Percentiles rank a stretch among this genome's conserved stretches.
Conservation (phyloP, 2,113 vertebrate genomes). For the Pyxicephalus adspersus region DNA sequence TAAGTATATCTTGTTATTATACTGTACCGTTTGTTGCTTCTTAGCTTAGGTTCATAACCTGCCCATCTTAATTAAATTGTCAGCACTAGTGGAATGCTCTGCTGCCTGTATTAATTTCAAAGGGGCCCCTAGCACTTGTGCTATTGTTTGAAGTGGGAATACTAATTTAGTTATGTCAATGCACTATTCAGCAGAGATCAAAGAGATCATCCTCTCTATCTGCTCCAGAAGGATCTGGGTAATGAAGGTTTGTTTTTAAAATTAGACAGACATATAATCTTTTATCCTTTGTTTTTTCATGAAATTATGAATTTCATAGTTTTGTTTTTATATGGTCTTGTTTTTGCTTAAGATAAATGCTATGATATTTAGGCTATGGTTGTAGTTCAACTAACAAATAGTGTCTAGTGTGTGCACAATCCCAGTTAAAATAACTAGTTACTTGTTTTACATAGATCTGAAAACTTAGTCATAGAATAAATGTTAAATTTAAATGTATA, state of each 20-base stretch:
- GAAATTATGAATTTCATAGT: slow-evolving; percentile 41
- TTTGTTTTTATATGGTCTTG: slow-evolving; percentile 33
- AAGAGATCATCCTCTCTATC: slow-evolving; percentile 49
- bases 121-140: slow-evolving; percentile 52
- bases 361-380: background rate
- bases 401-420: no score
- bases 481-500: no score
- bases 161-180: slow-evolving; percentile 58
- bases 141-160: slow-evolving; percentile 59
- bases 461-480: no score
- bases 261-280: slow-evolving; percentile 23
- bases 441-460: no score
- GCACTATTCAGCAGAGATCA: slow-evolving; percentile 54
- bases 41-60: slow-evolving; percentile 13
- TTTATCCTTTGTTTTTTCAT: slow-evolving; percentile 27
- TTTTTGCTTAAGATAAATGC: background rate
- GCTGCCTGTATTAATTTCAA: slow-evolving; percentile 55
- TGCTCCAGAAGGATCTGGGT: slow-evolving; percentile 31
- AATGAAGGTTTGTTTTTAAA: slow-evolving; percentile 52
- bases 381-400: background rate
- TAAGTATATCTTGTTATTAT: slow-evolving; percentile 72
- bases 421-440: no score
- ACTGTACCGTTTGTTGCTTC: slow-evolving; percentile 33
- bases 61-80: slow-evolving; percentile 58
- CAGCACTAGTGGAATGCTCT: slow-evolving; percentile 55